Evolutionary conservation across 2,113 vertebrate genomes (phyloP), one percentile per base, ranked within the genome.

Genomic region (Andinoacara biseriatus): DNA sequence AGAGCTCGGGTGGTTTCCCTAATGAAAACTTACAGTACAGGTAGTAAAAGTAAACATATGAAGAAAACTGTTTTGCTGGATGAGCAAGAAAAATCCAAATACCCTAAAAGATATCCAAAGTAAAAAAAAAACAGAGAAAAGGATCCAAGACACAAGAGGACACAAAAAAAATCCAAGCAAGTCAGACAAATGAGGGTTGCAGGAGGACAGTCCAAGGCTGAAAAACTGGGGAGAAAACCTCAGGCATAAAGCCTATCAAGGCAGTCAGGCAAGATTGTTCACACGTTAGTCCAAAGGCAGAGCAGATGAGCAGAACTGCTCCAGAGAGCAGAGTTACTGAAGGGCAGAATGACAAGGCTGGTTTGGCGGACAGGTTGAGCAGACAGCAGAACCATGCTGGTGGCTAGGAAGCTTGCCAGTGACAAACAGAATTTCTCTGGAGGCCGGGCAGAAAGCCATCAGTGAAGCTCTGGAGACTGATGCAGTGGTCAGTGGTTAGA

Each of bases 311-410:
- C 22, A 46, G 63, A 49, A 67, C 40, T 69, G 40, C 46, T 49
- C 63, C 63, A 69, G 63, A 69, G 63, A 43, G 63, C 63, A 49
- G 40, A 46, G 24, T 69, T 40, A 69, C 40, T 49, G 24, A 49
- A 69, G 63, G 63, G 40, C 40, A 2, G 9, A 20, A 40, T 69
- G 15, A 38, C 24, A 69, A 69, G 24, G 26, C 24, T 69, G 40
- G 63, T 69, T 69, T 69, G 40, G 63, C 40, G 63, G 40, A 67
- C 63, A 69, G 63, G 40, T 69, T 69, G 40, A 69, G 63, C 40
- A 69, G 63, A 69, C 63, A 49, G 63, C 40, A 43, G 40, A 43
- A 43, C 11, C 10, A 5, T 13, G 11, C 40, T 43, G 40, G 11
- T 13, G 40, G 40, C 63, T 43, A 43, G 0, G 2, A 43, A 52